Evolutionary conservation across 2,888 invertebrate species (phyloP).

Genomic region (Mimachlamys varia): DNA sequence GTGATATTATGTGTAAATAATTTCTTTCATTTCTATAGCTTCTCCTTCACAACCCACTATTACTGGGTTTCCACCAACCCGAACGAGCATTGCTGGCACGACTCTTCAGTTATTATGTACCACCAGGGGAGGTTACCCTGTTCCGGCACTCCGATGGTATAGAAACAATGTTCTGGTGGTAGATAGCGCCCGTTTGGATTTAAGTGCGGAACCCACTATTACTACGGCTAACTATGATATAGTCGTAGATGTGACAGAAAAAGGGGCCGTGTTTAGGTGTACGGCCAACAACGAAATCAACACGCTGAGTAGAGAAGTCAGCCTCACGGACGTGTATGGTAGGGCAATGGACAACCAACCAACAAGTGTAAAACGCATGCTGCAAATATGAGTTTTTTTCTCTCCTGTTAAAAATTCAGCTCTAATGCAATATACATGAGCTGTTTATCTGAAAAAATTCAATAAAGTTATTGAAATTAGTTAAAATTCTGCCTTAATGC

Average conservation of each 20-base stretch:
- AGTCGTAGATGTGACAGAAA: not conserved
- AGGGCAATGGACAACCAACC: not conserved
- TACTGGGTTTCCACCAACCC: not conserved
- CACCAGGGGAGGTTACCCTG: not conserved
- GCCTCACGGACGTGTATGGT: not conserved
- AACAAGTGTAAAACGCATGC: not conserved
- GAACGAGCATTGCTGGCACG: not conserved
- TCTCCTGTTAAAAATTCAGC: not conserved
- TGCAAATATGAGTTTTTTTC: conserved; percentile 10
- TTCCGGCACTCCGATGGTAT: not conserved
- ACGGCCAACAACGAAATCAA: not conserved
- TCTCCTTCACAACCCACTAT: not conserved
- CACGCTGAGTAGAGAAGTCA: not conserved
- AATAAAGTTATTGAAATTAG: too few relatives aligned
- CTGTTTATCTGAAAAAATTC: too few relatives aligned
- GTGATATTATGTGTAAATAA: too few relatives aligned
- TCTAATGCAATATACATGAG: too few relatives aligned
- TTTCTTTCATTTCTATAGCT: not conserved
- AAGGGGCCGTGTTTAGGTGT: not conserved
- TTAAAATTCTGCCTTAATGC: too few relatives aligned
- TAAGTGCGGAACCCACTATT: not conserved
- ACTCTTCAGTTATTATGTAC: not conserved
- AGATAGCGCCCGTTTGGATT: not conserved
- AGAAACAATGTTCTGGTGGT: not conserved
- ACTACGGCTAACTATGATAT: not conserved